These are phyloP conservation scores for Characodon lateralis DNA, from an alignment of 2,797 vertebrate species.

Conservation along the genomic window DNA sequence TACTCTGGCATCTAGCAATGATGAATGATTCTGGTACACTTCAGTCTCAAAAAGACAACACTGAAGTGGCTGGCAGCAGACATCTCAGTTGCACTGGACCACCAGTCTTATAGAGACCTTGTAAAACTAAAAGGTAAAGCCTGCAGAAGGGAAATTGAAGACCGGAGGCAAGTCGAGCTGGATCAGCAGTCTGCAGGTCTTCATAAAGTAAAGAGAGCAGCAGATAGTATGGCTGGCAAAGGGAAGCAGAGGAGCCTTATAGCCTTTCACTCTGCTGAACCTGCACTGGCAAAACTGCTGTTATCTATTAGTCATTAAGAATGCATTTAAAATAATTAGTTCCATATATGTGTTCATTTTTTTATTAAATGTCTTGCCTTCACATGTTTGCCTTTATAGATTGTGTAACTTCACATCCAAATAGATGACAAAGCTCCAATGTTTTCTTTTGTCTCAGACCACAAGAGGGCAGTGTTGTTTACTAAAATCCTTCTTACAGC, in stretches of 20 bases:
- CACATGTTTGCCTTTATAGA: neutral
- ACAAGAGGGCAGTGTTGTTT: constrained; percentile 51
- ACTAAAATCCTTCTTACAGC: neutral
- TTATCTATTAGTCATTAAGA: neutral
- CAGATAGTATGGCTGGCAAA: neutral
- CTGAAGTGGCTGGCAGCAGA: constrained; percentile 4
- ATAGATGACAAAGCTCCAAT: neutral
- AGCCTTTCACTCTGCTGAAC: neutral
- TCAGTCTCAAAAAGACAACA: neutral
- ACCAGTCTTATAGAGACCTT: constrained; percentile 5
- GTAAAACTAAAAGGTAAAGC: constrained; percentile 23
- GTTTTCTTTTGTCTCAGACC: neutral
- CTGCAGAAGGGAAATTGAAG: constrained; percentile 33
- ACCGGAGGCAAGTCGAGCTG: constrained; percentile 23
- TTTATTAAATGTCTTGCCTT: neutral
- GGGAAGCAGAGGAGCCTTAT: neutral
- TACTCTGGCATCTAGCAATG: neutral
- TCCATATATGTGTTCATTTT: neutral
- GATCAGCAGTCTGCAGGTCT: constrained; percentile 41
- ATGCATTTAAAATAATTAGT: neutral
- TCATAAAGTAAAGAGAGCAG: constrained; percentile 2
- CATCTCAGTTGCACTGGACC: constrained; percentile 10
- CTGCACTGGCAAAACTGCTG: neutral
- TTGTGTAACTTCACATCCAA: neutral
- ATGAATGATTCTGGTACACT: neutral